Evolutionary conservation across 2,113 vertebrate species (phyloP), one percentile per base, ranked within the genome.

Genomic region (Gallinago paraguaiae): DNA sequence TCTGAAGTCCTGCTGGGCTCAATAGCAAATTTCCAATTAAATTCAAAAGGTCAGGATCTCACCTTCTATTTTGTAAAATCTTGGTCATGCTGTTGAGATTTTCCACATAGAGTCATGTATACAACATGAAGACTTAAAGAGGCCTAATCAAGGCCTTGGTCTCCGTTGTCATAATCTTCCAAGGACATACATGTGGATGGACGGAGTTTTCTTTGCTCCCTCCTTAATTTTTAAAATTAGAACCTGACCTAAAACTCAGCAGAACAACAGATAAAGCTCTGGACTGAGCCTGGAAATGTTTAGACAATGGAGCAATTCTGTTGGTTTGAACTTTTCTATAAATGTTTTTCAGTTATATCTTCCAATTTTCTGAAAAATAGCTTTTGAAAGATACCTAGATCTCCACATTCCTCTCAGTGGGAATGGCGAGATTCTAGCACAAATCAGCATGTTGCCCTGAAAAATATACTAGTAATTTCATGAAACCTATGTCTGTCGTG

Each of bases 231-330:
- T 92, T 61, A 89, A 92, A 82, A 83, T 18, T 35, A 57, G 4
- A 76, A n/a, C 50, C 71, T 92, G 54, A 24, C 53, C 69, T 84
- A 53, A 93, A 92, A 57, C 69, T 89, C 74, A 94, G 60, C 69
- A 96, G 80, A 94, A 79, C 60, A 56, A 64, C 53, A 88, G 82
- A 69, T 78, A 54, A 88, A 77, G 35, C 50, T 76, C 74, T 92
- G 61, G 37, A n/a, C 86, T 84, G 69, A 91, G 53, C 43, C 65
- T 82, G 37, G 28, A 59, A 85, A 57, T 69, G 17, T 87, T 69
- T 71, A 76, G 12, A 15, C 0, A 2, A 23, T 30, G 25, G 54
- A 94, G 61, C 8, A 33, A 48, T 72, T 82, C 41, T 45, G n/a
- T 87, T 72, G 48, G 41, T 67, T 67, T 83, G 33, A 81, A 37